Conservation (phyloP, 2,888 invertebrate species). For the Spodoptera littoralis region DNA sequence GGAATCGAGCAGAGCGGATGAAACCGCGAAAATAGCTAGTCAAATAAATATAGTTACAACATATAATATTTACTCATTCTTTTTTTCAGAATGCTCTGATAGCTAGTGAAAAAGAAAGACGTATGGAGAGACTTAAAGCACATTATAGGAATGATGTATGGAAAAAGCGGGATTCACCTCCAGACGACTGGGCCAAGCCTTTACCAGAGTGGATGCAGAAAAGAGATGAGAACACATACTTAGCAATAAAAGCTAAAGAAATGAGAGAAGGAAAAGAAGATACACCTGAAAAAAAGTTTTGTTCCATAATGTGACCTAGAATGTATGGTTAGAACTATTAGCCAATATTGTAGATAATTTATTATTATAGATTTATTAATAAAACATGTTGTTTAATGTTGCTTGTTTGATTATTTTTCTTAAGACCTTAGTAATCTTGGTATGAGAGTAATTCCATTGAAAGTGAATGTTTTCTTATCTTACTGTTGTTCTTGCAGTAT, state of each 20-base stretch:
- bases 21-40: no score
- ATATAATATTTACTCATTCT: slow-evolving; percentile 8
- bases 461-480: slow-evolving; percentile 18
- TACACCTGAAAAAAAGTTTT: slow-evolving; percentile 63
- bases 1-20: no score
- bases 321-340: slow-evolving; percentile 19
- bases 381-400: slow-evolving; percentile 34
- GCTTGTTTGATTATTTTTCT: no score
- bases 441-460: background rate
- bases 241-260: slow-evolving; percentile 91
- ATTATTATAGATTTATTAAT: slow-evolving; percentile 30
- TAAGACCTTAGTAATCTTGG: background rate
- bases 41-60: background rate
- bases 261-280: slow-evolving; percentile 79
- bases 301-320: slow-evolving; percentile 77
- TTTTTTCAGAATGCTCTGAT: slow-evolving; percentile 89
- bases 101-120: slow-evolving; percentile 91
- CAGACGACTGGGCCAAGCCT: slow-evolving; percentile 94
- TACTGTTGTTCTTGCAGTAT: background rate
- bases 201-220: slow-evolving; percentile 93
- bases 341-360: slow-evolving; percentile 44
- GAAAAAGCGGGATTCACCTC: slow-evolving; percentile 93
- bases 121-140: slow-evolving; percentile 89
- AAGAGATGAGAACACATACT: slow-evolving; percentile 90
- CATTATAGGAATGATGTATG: slow-evolving; percentile 94